These are phyloP conservation scores for Coronaproctus castanopsis DNA, from an alignment of 2,888 invertebrate genomes.

Conservation along the genomic window DNA sequence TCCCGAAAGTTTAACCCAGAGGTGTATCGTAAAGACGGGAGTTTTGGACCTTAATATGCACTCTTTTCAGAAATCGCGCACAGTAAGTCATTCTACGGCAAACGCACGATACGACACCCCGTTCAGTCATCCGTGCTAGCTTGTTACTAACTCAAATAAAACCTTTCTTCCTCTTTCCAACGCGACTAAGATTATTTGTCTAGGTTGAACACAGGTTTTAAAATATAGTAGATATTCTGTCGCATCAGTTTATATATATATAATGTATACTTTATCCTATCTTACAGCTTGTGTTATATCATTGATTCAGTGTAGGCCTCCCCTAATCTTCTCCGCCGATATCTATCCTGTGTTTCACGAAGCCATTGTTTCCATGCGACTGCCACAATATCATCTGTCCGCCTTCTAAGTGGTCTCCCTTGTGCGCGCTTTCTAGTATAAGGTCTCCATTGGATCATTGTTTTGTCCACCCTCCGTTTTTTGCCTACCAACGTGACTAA, in stretches of 20 bases:
- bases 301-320: not conserved
- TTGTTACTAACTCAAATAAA: too few relatives aligned
- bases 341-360: not conserved
- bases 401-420: not conserved
- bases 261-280: not conserved
- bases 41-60: too few relatives aligned
- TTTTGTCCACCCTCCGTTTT: not conserved
- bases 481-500: not conserved
- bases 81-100: too few relatives aligned
- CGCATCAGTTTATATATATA: not conserved
- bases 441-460: not conserved
- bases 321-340: not conserved
- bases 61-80: too few relatives aligned
- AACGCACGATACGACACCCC: too few relatives aligned
- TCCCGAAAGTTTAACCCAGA: too few relatives aligned
- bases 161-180: too few relatives aligned
- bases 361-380: not conserved
- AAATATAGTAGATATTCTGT: not conserved
- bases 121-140: too few relatives aligned
- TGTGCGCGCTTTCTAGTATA: not conserved
- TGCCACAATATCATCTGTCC: not conserved
- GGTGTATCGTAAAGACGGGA: too few relatives aligned
- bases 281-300: not conserved
- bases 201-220: too few relatives aligned
- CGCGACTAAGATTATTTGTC: too few relatives aligned